A percentile compares a stretch with the other conserved stretches of the same genome.
These are phyloP conservation scores for Dissostichus mawsoni DNA, from an alignment of 2,113 vertebrate species.

Conservation along the genomic window DNA sequence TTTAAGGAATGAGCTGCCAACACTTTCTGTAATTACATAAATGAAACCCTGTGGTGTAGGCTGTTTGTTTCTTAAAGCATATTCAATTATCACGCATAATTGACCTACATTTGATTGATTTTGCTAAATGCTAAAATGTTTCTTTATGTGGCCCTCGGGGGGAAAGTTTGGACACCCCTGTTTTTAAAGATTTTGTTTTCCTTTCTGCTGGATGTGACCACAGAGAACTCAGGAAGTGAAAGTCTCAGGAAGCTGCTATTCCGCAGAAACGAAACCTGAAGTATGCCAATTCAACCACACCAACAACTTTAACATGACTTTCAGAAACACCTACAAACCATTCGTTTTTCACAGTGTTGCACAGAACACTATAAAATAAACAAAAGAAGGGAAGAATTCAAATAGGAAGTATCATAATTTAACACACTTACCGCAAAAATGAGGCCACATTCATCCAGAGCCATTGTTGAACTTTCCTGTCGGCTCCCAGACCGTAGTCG, in stretches of 20 bases:
- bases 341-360: neutral
- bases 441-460: constrained; percentile 68
- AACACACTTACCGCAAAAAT: constrained; percentile 69
- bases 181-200: too few relatives aligned
- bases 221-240: too few relatives aligned
- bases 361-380: neutral
- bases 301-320: neutral
- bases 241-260: neutral
- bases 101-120: too few relatives aligned
- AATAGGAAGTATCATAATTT: neutral
- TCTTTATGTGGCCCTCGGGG: too few relatives aligned
- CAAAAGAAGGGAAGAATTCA: neutral
- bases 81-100: too few relatives aligned
- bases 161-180: too few relatives aligned
- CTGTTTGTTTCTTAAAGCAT: too few relatives aligned
- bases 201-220: neutral
- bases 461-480: constrained; percentile 37
- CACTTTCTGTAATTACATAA: too few relatives aligned
- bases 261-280: neutral
- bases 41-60: too few relatives aligned
- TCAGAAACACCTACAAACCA: neutral
- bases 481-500: too few relatives aligned
- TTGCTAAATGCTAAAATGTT: too few relatives aligned
- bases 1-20: too few relatives aligned
- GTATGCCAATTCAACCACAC: neutral